Evolutionary conservation across 2,113 vertebrate genomes (phyloP), one percentile per base, ranked within the genome.

Genomic region (Apteryx mantelli): DNA sequence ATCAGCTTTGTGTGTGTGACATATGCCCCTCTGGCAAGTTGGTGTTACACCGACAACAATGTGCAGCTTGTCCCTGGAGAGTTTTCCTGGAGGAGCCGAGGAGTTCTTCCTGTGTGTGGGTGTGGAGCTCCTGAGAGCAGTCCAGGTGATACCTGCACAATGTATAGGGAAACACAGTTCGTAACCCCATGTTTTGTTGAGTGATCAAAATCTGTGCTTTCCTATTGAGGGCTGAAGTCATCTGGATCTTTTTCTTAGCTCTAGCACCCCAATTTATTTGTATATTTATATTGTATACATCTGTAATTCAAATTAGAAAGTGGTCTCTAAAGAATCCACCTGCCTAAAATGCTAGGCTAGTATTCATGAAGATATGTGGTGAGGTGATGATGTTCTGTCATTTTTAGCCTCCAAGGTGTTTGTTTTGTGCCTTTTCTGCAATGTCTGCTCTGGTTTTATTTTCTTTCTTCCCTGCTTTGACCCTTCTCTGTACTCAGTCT

Each of bases 21-120:
- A 32, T 11, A 4, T 28, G 14, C 36, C 25, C 36, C 64, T 71
- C 28, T 46, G 22, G 20, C 44, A 34, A 15, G 25, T 48, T 55
- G 11, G 7, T 68, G 21, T 32, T 48, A 55, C 4, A 17, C 22
- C 2, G 5, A 20, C 46, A 65, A 77, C 19, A 66, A 42, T 22
- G 32, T 82, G 52, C 30, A 68, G n/a, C 53, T 88, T 79, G 42
- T 36, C 22, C 3, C 9, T 18, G 0, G 2, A 36, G 22, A 13
- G 15, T 73, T 93, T 64, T 94, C 14, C 60, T 60, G 13, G 7
- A 56, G 58, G 10, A 82, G 11, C 7, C 0, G 3, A 20, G 18
- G 30, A 56, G 26, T 20, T 9, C 34, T 65, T 85, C 20, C 34
- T 65, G 44, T 1, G 0, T 52, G 20, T 22, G 15, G 1, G 8